Evolutionary conservation across 2,113 vertebrate species (phyloP).

Genomic region (cattle (Bos taurus)): ARS-UCD2.0 NC_037338.1:106570001-106570500

Average conservation of each 20-base stretch:
- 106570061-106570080: neutral
- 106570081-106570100: neutral
- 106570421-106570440: neutral
- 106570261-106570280: neutral
- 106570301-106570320: neutral
- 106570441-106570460: neutral
- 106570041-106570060: neutral
- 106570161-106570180: neutral
- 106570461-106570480: neutral
- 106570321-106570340: neutral
- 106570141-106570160: neutral
- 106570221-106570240: neutral
- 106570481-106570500: neutral
- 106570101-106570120: neutral
- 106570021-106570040: neutral
- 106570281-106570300: neutral
- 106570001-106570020: neutral
- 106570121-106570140: neutral
- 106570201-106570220: neutral
- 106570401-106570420: neutral
- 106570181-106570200: neutral
- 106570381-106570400: rapidly evolving
- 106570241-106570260: neutral
- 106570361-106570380: too few relatives aligned
- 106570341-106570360: neutral